Evolutionary conservation across 1,140 invertebrate species (phyloP).

Genomic region (Atta colombica): DNA sequence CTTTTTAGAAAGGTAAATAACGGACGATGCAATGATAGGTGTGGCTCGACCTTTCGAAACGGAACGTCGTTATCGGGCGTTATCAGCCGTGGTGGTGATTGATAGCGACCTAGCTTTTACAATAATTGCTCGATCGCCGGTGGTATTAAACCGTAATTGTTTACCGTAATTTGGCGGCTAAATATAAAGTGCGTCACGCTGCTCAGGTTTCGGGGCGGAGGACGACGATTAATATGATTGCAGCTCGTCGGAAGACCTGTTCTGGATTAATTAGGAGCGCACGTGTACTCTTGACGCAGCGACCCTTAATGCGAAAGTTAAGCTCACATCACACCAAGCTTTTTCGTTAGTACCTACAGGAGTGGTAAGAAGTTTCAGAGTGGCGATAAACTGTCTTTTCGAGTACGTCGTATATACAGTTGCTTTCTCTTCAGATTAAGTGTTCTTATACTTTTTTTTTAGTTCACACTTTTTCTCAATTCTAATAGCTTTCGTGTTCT

Average conservation of each 20-base stretch:
- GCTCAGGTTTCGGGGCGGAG: slow-evolving; percentile 61
- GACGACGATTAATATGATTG: slow-evolving; percentile 70
- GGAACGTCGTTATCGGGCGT: slow-evolving; percentile 68
- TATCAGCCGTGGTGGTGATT: slow-evolving; percentile 78
- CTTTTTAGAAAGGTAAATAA: slow-evolving; percentile 56
- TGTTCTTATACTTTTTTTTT: slow-evolving; percentile 35
- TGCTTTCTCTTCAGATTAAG: slow-evolving; percentile 10
- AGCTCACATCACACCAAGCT: slow-evolving; percentile 13
- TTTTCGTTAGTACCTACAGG: neutral
- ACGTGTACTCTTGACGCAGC: slow-evolving; percentile 7
- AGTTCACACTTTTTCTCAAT: neutral
- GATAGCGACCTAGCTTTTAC: slow-evolving; percentile 83
- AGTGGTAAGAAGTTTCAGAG: slow-evolving; percentile 10
- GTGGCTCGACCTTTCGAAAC: slow-evolving; percentile 69
- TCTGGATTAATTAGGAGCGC: slow-evolving; percentile 50
- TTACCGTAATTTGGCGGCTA: slow-evolving; percentile 74
- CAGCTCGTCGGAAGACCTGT: slow-evolving; percentile 22
- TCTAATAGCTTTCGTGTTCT: neutral
- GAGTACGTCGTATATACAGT: neutral
- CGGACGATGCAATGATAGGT: slow-evolving; percentile 45
- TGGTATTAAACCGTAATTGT: slow-evolving; percentile 80
- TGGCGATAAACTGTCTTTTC: slow-evolving; percentile 29
- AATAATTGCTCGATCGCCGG: slow-evolving; percentile 83
- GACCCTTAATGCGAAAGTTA: slow-evolving; percentile 34
- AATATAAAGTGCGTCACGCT: slow-evolving; percentile 56